Percentiles rank a stretch among this genome's conserved stretches.
These are phyloP conservation scores for Xanthia togata DNA, from an alignment of 2,888 invertebrate species.

Conservation along the genomic window DNA sequence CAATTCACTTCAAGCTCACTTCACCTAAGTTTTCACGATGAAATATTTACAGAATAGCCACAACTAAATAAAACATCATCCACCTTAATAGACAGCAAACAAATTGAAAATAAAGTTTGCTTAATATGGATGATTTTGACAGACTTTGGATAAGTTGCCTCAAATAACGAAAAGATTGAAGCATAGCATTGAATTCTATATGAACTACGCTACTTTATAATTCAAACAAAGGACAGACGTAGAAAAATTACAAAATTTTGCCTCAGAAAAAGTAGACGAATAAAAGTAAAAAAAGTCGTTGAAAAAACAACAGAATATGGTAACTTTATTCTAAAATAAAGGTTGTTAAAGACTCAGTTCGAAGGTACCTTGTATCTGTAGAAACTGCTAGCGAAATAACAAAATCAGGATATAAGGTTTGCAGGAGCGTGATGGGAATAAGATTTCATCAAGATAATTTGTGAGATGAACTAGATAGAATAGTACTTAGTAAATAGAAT, in stretches of 20 bases:
- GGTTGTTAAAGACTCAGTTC: slow-evolving; percentile 49
- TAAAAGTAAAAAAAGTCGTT: slow-evolving; percentile 31
- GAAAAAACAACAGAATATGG: slow-evolving; percentile 25
- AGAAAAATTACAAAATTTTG: slow-evolving; percentile 14
- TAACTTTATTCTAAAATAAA: slow-evolving; percentile 47
- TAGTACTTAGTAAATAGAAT: slow-evolving; percentile 31
- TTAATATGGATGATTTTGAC: not conserved
- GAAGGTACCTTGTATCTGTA: slow-evolving; percentile 42
- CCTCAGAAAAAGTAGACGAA: not conserved
- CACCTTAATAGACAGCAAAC: not conserved
- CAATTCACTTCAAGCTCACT: too few relatives aligned
- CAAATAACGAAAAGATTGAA: not conserved
- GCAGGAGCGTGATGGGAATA: slow-evolving; percentile 49
- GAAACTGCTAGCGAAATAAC: slow-evolving; percentile 41
- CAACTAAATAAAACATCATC: not conserved
- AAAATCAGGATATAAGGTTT: slow-evolving; percentile 53
- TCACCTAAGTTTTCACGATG: not conserved
- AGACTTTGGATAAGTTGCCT: not conserved
- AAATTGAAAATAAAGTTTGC: not conserved
- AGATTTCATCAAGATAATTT: slow-evolving; percentile 64
- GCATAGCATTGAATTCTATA: slow-evolving; percentile 8
- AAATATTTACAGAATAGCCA: not conserved
- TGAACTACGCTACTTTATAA: slow-evolving; percentile 17
- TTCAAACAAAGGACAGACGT: slow-evolving; percentile 21
- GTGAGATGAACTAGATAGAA: slow-evolving; percentile 48